Evolutionary conservation across 2,113 vertebrate species (phyloP).

Genomic region (Chaenocephalus aceratus): DNA sequence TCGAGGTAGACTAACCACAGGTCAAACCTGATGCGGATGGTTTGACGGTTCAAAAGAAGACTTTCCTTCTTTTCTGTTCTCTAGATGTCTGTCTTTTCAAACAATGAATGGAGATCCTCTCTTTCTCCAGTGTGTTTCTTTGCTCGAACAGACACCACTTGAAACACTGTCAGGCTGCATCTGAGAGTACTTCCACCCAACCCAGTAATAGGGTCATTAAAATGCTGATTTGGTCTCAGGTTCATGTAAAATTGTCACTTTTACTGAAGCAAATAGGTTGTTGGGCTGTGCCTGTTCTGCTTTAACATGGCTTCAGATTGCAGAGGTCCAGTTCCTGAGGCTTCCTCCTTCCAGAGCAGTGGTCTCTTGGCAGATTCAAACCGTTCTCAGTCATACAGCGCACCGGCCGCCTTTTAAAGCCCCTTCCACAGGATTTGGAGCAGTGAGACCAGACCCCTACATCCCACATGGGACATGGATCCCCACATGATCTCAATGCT

Average conservation of each 20-base stretch:
- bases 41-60: slow-evolving; percentile 45
- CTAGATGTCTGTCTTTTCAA: slow-evolving; percentile 34
- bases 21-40: slow-evolving; percentile 46
- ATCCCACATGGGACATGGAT: slow-evolving; percentile 92
- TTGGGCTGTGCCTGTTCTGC: background rate
- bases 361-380: slow-evolving; percentile 89
- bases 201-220: slow-evolving; percentile 3
- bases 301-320: slow-evolving; percentile 88
- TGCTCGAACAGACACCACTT: background rate
- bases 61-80: slow-evolving; percentile 11
- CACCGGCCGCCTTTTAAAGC: slow-evolving; percentile 92
- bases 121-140: slow-evolving; percentile 12
- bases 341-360: slow-evolving; percentile 90
- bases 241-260: slow-evolving; percentile 66
- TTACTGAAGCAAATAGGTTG: background rate
- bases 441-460: slow-evolving; percentile 91
- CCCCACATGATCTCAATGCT: slow-evolving; percentile 88
- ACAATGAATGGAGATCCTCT: slow-evolving; percentile 18
- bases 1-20: slow-evolving; percentile 64
- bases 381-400: slow-evolving; percentile 85
- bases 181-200: slow-evolving; percentile 18
- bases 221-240: slow-evolving; percentile 17
- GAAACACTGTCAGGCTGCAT: slow-evolving; percentile 20
- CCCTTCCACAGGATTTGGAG: slow-evolving; percentile 94
- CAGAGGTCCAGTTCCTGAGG: slow-evolving; percentile 99